These are phyloP conservation scores for Hyperoodon ampullatus DNA, from an alignment of 2,113 vertebrate genomes.

Conservation along the genomic window DNA sequence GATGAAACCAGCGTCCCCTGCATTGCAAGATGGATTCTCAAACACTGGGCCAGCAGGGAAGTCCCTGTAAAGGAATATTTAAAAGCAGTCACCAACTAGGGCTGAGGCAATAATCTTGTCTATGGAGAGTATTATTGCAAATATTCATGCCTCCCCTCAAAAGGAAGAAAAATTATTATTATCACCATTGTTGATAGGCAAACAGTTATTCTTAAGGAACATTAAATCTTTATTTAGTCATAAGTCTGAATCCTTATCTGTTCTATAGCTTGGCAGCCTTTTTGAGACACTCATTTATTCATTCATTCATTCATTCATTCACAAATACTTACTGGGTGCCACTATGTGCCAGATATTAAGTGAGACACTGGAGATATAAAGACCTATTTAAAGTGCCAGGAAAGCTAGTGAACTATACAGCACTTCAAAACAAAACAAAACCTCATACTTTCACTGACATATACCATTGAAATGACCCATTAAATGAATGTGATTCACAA, in stretches of 20 bases:
- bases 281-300: neutral
- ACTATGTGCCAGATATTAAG: neutral
- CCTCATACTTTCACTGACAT: neutral
- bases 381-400: neutral
- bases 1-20: no score
- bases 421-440: slow-evolving; percentile 16
- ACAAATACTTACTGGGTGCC: neutral
- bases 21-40: no score
- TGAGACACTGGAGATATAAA: neutral
- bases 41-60: no score
- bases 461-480: neutral
- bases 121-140: slow-evolving; percentile 30
- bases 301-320: neutral
- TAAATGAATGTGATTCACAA: neutral
- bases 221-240: neutral
- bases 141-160: neutral
- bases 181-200: neutral
- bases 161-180: neutral
- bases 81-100: neutral
- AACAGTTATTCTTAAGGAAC: neutral
- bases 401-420: neutral
- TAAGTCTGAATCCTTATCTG: neutral
- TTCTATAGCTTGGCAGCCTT: neutral
- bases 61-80: neutral
- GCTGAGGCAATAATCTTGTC: neutral